Evolutionary conservation across 2,888 invertebrate genomes (phyloP).

Genomic region (Athrips mouffetella): DNA sequence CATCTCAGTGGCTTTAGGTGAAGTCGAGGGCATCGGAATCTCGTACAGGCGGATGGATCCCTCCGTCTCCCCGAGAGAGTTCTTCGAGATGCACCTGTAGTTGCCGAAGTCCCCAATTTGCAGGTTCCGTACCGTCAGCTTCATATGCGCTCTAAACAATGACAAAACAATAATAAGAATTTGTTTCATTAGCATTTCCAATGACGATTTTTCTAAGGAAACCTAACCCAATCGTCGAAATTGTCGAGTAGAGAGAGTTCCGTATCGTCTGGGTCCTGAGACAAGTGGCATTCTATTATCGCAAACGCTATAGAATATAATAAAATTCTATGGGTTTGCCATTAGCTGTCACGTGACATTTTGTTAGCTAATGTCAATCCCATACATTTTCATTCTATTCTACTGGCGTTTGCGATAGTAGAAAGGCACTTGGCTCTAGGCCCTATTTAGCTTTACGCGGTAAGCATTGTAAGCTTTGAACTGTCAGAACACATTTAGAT

Average conservation of each 20-base stretch:
- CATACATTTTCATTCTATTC: not conserved
- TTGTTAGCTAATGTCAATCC: not conserved
- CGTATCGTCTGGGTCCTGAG: too few relatives aligned
- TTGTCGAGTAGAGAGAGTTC: too few relatives aligned
- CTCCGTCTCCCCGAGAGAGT: conserved; percentile 95
- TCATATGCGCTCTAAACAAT: conserved; percentile 86
- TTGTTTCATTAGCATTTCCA: not conserved
- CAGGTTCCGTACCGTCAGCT: conserved; percentile 90
- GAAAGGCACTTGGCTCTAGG: too few relatives aligned
- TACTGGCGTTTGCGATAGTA: too few relatives aligned
- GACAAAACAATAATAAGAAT: conserved; percentile 9
- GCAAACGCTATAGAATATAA: too few relatives aligned
- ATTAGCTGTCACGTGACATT: too few relatives aligned
- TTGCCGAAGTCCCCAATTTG: conserved; percentile 92
- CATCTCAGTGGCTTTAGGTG: conserved; percentile 89
- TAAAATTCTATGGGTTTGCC: too few relatives aligned
- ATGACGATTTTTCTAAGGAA: too few relatives aligned
- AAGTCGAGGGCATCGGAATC: conserved; percentile 92
- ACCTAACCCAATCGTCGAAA: not conserved
- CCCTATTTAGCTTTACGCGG: too few relatives aligned
- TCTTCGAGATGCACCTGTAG: conserved; percentile 95
- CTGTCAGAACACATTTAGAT: too few relatives aligned
- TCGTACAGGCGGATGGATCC: conserved; percentile 94
- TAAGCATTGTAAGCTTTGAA: too few relatives aligned
- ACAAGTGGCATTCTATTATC: too few relatives aligned